Evolutionary conservation across 2,888 invertebrate genomes (phyloP).

Genomic region (Antheraea yamamai): DNA sequence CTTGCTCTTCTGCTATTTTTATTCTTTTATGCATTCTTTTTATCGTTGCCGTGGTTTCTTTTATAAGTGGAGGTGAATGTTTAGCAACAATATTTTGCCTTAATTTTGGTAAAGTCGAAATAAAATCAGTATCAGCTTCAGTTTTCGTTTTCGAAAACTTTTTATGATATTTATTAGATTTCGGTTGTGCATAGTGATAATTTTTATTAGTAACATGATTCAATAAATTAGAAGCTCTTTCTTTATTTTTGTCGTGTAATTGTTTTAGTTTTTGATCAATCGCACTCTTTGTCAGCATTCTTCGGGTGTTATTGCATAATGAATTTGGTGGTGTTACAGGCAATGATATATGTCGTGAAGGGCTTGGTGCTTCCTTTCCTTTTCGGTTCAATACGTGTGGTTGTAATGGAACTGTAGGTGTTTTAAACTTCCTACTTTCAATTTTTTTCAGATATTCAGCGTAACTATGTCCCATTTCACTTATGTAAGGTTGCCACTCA

Average conservation of each 20-base stretch:
- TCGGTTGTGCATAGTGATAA: constrained; percentile 54
- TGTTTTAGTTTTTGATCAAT: constrained; percentile 65
- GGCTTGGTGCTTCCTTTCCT: constrained; percentile 35
- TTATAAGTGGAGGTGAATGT: constrained; percentile 48
- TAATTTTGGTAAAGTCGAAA: constrained; percentile 41
- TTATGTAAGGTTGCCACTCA: constrained; percentile 71
- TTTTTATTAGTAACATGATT: constrained; percentile 57
- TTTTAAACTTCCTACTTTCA: constrained; percentile 56
- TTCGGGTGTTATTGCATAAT: constrained; percentile 44
- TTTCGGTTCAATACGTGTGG: constrained; percentile 62
- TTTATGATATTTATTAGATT: constrained; percentile 52
- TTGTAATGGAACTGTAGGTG: constrained; percentile 60
- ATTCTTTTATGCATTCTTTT: constrained; percentile 78
- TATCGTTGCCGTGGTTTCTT: constrained; percentile 75
- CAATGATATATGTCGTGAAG: constrained; percentile 25
- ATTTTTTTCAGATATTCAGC: constrained; percentile 58
- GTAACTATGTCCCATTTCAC: constrained; percentile 67
- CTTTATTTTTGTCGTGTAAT: constrained; percentile 61
- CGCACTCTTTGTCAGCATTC: constrained; percentile 61
- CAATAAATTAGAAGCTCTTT: constrained; percentile 55
- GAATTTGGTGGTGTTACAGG: constrained; percentile 60
- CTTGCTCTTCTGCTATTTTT: constrained; percentile 57
- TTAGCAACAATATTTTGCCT: constrained; percentile 37
- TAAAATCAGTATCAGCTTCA: constrained; percentile 45
- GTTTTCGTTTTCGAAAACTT: constrained; percentile 48